Conservation (phyloP, 2,113 vertebrate species). For the Heliornis fulica region DNA sequence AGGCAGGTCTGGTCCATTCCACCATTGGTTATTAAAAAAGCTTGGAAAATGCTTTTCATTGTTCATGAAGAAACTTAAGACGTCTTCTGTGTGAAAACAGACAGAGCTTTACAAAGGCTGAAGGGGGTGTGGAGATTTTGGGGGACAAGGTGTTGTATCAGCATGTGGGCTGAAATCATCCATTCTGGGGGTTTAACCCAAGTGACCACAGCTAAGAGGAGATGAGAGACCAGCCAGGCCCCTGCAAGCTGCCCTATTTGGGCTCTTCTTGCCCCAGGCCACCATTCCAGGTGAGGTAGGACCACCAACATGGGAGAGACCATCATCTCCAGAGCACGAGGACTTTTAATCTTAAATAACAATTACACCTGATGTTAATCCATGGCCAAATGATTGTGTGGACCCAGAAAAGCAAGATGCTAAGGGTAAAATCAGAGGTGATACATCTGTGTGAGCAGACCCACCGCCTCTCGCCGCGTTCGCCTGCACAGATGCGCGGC, state of each 20-base stretch:
- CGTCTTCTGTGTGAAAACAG: background rate
- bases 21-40: background rate
- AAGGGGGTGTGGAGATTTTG: background rate
- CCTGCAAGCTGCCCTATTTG: background rate
- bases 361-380: background rate
- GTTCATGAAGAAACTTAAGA: background rate
- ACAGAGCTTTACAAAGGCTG: background rate
- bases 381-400: background rate
- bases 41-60: slow-evolving; percentile 21
- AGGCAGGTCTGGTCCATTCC: background rate
- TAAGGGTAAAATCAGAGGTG: background rate
- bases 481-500: background rate
- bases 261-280: background rate
- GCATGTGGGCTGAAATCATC: background rate
- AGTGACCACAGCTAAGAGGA: background rate
- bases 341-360: background rate
- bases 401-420: background rate
- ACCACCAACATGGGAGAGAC: background rate
- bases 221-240: background rate
- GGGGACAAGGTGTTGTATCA: background rate
- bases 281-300: background rate
- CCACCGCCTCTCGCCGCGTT: background rate
- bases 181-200: background rate
- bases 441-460: background rate
- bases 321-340: background rate